Percentiles rank a stretch among this genome's conserved stretches.
These are phyloP conservation scores for Trypoxylon attenuatum DNA, from an alignment of 2,888 invertebrate species.

Conservation along the genomic window DNA sequence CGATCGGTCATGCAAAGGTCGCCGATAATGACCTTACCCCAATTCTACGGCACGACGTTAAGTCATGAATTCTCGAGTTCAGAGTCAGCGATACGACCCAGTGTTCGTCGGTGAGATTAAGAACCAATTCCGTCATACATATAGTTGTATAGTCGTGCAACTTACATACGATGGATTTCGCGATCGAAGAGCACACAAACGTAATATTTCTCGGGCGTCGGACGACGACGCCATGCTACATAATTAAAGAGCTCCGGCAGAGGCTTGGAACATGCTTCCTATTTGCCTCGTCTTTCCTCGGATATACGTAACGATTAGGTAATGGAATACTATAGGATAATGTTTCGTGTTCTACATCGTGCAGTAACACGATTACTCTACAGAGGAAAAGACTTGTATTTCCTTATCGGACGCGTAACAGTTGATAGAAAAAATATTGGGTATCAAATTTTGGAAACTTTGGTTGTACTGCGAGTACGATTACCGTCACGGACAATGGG, in stretches of 20 bases:
- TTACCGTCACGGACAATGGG: too few relatives aligned
- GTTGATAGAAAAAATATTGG: not conserved
- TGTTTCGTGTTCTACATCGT: not conserved
- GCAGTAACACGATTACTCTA: not conserved
- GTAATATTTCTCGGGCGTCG: not conserved
- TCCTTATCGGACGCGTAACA: not conserved
- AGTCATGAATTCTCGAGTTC: slow-evolving; percentile 17
- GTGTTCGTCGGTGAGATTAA: slow-evolving; percentile 7
- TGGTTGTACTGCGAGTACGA: too few relatives aligned
- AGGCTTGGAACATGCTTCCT: not conserved
- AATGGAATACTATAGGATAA: not conserved
- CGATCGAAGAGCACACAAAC: not conserved
- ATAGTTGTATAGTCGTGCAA: slow-evolving; percentile 10
- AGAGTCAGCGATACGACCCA: slow-evolving; percentile 6
- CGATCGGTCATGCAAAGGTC: slow-evolving; percentile 57
- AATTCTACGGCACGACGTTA: slow-evolving; percentile 50
- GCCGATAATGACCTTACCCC: slow-evolving; percentile 65
- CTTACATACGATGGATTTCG: not conserved
- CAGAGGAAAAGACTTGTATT: not conserved
- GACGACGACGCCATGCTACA: not conserved
- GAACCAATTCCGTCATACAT: slow-evolving; percentile 10
- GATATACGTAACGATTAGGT: not conserved
- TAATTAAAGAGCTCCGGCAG: not conserved
- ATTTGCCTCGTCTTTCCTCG: not conserved
- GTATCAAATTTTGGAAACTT: not conserved